A percentile compares a stretch with the other conserved stretches of the same genome.
Conservation (phyloP, 2,113 vertebrate species). For the Gallinago media region DNA sequence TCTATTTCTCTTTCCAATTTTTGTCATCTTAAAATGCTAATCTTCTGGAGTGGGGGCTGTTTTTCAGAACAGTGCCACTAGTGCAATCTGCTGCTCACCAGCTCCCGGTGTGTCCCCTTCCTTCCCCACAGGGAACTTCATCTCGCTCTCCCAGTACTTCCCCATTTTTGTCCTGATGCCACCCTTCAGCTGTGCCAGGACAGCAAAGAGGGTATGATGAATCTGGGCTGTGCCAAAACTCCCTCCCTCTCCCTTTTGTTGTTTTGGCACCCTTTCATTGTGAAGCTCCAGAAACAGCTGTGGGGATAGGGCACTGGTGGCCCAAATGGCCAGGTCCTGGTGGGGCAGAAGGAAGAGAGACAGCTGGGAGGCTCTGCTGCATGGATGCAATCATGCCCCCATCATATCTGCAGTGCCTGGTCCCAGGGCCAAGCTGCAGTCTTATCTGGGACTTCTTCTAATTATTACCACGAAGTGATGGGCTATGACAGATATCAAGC, state of each 20-base stretch:
- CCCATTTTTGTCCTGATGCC: background rate
- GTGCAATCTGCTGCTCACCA: background rate
- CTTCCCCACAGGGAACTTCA: rapidly evolving
- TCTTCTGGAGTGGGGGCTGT: background rate
- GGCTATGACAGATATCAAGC: background rate
- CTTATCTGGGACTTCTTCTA: background rate
- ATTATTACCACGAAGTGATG: background rate
- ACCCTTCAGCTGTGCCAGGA: background rate
- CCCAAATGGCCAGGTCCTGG: background rate
- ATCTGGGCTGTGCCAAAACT: background rate
- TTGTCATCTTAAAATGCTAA: background rate
- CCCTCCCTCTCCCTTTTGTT: background rate
- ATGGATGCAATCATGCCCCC: background rate
- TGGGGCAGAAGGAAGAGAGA: background rate
- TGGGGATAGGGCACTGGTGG: background rate
- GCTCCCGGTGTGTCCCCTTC: rapidly evolving
- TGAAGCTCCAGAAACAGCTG: background rate
- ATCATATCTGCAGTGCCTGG: background rate
- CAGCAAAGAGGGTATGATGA: background rate
- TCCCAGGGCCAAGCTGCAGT: background rate
- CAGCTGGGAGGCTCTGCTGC: background rate
- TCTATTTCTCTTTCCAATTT: background rate
- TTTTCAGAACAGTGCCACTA: background rate
- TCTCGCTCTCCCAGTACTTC: background rate
- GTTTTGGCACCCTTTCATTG: background rate